Conservation (phyloP, 2,113 vertebrate genomes). For the Sorex fumeus region DNA sequence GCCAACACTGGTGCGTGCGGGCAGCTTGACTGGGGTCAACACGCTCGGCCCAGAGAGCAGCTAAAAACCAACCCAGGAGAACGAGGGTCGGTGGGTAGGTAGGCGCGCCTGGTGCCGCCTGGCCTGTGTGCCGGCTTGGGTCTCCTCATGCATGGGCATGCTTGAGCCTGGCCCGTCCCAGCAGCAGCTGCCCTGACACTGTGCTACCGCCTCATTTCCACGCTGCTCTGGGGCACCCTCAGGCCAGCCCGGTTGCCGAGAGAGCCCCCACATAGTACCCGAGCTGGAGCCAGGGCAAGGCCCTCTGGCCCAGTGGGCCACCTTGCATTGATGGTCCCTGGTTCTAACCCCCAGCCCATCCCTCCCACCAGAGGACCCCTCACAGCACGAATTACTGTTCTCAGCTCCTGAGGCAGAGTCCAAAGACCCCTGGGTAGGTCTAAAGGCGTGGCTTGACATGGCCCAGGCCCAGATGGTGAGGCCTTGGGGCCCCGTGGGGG, state of each 20-base stretch:
- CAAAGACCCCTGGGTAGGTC: too few relatives aligned
- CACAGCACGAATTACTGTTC: background rate
- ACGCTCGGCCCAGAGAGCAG: background rate
- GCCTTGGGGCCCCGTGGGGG: background rate
- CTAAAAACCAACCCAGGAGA: background rate
- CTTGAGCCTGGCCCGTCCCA: too few relatives aligned
- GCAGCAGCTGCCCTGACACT: background rate
- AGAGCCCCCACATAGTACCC: fast-evolving
- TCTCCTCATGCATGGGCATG: too few relatives aligned
- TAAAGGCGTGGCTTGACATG: fast-evolving
- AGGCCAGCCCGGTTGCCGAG: background rate
- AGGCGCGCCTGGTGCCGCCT: too few relatives aligned
- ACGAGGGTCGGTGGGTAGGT: fast-evolving
- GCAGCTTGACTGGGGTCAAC: background rate
- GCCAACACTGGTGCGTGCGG: fast-evolving
- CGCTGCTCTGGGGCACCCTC: background rate
- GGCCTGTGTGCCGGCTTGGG: background rate
- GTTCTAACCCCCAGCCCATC: background rate
- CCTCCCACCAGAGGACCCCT: background rate
- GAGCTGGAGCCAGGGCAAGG: background rate
- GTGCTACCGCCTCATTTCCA: background rate
- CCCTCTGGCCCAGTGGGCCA: background rate
- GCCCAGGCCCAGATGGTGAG: background rate
- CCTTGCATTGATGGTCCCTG: background rate
- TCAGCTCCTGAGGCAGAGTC: too few relatives aligned